Conservation (phyloP, 2,113 vertebrate genomes). For the Lucifuga dentata region DNA sequence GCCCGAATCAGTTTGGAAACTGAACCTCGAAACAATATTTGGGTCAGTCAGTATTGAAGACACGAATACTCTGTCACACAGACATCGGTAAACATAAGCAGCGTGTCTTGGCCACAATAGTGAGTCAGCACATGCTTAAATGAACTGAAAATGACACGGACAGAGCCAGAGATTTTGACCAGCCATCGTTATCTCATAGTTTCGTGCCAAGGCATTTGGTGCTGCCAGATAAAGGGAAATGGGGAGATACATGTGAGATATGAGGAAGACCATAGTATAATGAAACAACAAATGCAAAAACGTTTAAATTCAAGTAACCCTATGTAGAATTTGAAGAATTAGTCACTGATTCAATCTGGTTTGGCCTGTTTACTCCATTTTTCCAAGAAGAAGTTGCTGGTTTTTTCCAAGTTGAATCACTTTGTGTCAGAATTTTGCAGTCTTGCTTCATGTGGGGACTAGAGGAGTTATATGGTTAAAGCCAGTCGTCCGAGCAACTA, state of each 20-base stretch:
- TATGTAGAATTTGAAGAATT: slow-evolving; percentile 39
- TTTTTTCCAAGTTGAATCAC: slow-evolving; percentile 23
- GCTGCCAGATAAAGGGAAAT: slow-evolving; percentile 21
- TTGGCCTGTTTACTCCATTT: slow-evolving; percentile 1
- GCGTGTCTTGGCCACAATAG: slow-evolving; percentile 30
- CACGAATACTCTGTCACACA: slow-evolving; percentile 22
- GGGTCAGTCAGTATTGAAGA: slow-evolving; percentile 67
- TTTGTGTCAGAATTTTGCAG: slow-evolving; percentile 21
- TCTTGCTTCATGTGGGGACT: slow-evolving; percentile 5
- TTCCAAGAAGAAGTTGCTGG: slow-evolving; percentile 11
- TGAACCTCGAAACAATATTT: slow-evolving; percentile 65
- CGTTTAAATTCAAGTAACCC: slow-evolving; percentile 7
- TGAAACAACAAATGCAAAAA: too few species aligned
- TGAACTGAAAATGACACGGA: slow-evolving; percentile 47
- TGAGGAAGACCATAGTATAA: background rate
- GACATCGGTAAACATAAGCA: slow-evolving; percentile 31
- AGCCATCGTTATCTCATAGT: slow-evolving; percentile 51
- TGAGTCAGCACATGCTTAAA: slow-evolving; percentile 38
- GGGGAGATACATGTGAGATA: slow-evolving; percentile 24
- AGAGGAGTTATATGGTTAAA: slow-evolving; percentile 26
- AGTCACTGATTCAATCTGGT: slow-evolving; percentile 17
- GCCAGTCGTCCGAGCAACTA: slow-evolving; percentile 32
- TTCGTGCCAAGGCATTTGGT: slow-evolving; percentile 45
- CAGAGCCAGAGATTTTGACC: slow-evolving; percentile 47
- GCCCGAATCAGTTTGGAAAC: background rate